Evolutionary conservation across 2,888 invertebrate genomes (phyloP), one percentile per base, ranked within the genome.

Genomic region (Leistus spinibarbis): DNA sequence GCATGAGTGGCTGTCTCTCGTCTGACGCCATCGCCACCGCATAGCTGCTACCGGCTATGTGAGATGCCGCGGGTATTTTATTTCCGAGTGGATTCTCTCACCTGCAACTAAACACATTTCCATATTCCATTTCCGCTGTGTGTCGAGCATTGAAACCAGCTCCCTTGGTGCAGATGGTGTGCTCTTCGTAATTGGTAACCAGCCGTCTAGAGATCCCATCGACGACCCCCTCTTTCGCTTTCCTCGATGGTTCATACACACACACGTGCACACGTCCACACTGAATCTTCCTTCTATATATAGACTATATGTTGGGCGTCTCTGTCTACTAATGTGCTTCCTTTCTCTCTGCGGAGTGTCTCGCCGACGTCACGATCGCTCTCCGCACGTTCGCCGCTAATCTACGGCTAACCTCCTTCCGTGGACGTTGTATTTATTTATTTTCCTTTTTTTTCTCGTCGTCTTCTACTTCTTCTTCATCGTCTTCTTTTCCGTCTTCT

Each of bases 21-120:
- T 53, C 66, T 20, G 54, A 53, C 66, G 64, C 64, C 24, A 24
- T 64, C 16, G 64, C 24, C 24, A 64, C 64, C n/a, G n/a, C n/a
- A n/a, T n/a, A n/a, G n/a, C n/a, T n/a, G n/a, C n/a, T n/a, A n/a
- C n/a, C 23, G 27, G 64, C 24, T 64, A 27, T 24, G 16, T 23
- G 64, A 64, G 24, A 24, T 69, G 72, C 66, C 60, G 66, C 66
- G 66, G 66, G 66, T 66, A 72, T 66, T 72, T 72, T 72, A 72
- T 72, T 72, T 66, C 72, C 66, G 53, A 66, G 66, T 66, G 66
- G 53, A 66, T 66, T 66, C 66, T 66, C 53, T 66, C 66, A 72
- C 66, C 72, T 72, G 72, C 66, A 72, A 72, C 72, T 72, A 72
- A 66, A 57, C 57, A 66, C 66, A 72, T 72, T 72, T 72, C 72